These are phyloP conservation scores for Chrysocyon brachyurus DNA, from an alignment of 2,797 vertebrate genomes.

Conservation along the genomic window DNA sequence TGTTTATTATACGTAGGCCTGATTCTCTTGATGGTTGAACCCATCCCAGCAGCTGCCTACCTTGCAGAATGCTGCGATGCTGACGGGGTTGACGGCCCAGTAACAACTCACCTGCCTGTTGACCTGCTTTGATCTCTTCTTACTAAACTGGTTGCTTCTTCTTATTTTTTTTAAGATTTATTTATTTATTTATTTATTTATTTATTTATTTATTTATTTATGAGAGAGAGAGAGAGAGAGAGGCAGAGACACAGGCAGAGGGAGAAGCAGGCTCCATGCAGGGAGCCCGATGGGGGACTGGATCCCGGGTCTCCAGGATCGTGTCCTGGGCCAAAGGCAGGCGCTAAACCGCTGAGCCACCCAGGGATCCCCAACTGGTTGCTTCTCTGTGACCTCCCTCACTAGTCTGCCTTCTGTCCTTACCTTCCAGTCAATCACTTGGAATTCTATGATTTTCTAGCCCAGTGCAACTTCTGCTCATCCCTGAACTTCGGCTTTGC, in stretches of 20 bases:
- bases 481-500: not conserved
- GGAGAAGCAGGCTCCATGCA: no score
- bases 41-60: no score
- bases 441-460: not conserved
- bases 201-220: no score
- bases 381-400: not conserved
- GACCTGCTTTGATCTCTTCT: not conserved
- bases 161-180: no score
- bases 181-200: no score
- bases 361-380: not conserved
- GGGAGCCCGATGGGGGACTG: no score
- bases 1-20: not conserved
- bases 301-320: no score
- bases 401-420: not conserved
- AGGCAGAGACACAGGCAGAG: no score
- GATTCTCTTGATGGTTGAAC: not conserved
- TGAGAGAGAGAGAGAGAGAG: no score
- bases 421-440: not conserved
- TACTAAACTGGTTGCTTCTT: not conserved
- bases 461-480: not conserved
- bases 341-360: no score
- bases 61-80: no score
- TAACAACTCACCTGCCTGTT: not conserved
- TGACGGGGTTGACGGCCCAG: accelerated
- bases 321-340: no score